Evolutionary conservation across 2,113 vertebrate genomes (phyloP).

Genomic region (Otolemur garnettii): DNA sequence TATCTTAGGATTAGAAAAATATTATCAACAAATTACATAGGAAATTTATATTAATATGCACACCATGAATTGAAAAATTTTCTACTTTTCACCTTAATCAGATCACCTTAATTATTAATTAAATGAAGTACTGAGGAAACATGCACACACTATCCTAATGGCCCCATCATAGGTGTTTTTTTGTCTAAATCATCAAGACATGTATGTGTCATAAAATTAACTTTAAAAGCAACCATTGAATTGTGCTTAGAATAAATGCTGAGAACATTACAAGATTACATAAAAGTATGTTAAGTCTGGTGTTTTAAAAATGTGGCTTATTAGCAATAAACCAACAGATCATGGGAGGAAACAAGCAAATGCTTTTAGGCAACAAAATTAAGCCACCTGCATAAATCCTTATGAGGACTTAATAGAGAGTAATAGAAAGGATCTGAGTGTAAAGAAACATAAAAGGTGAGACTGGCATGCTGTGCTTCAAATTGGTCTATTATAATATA

Average conservation of each 20-base stretch:
- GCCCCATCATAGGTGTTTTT: background rate
- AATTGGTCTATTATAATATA: background rate
- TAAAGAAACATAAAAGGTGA: slow-evolving; percentile 42
- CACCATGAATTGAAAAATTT: background rate
- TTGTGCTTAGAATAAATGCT: background rate
- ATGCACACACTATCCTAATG: background rate
- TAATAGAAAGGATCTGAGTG: slow-evolving; percentile 11
- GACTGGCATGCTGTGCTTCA: background rate
- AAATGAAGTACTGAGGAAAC: background rate
- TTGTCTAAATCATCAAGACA: background rate
- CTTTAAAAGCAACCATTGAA: slow-evolving; percentile 53
- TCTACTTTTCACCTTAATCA: background rate
- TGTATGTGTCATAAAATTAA: background rate
- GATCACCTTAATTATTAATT: background rate
- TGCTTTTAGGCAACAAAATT: slow-evolving; percentile 26
- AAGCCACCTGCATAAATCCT: slow-evolving; percentile 45
- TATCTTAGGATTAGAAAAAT: slow-evolving; percentile 32
- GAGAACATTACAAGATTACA: slow-evolving; percentile 33
- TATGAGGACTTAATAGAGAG: background rate
- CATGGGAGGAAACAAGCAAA: background rate
- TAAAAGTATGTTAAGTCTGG: slow-evolving; percentile 14
- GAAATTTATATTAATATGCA: slow-evolving; percentile 12
- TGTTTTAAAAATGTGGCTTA: slow-evolving; percentile 60
- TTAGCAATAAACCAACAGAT: slow-evolving; percentile 69
- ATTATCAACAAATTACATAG: background rate